Conservation (phyloP, 2,113 vertebrate genomes). For the Tenebrosternarchus preto region DNA sequence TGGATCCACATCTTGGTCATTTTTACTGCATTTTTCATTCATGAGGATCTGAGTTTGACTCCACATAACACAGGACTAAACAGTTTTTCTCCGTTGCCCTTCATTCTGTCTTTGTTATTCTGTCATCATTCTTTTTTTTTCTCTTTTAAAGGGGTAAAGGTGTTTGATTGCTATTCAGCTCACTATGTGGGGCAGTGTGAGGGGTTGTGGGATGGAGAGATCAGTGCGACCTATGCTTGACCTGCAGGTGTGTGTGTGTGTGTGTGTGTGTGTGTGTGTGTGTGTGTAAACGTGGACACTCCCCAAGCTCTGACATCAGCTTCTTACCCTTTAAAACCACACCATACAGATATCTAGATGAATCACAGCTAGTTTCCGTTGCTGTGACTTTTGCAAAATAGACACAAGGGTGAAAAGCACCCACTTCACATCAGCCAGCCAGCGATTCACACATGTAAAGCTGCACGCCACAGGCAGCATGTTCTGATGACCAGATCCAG, state of each 20-base stretch:
- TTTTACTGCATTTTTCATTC: neutral
- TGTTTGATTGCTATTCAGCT: constrained; percentile 33
- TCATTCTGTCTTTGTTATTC: constrained; percentile 1
- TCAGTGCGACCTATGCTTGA: constrained; percentile 5
- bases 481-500: constrained; percentile 26
- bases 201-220: no score
- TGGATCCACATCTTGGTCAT: neutral
- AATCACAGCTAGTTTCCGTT: neutral
- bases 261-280: no score
- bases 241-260: constrained; percentile 7
- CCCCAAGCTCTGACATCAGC: constrained; percentile 25
- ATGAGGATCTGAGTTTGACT: neutral
- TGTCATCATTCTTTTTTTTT: constrained; percentile 22
- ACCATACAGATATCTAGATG: neutral
- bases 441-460: neutral
- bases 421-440: neutral
- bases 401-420: neutral
- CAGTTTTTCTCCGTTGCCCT: neutral
- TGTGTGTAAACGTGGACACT: neutral
- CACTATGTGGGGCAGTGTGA: neutral
- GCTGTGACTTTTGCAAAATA: constrained; percentile 9
- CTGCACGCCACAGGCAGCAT: neutral
- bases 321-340: constrained; percentile 1
- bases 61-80: neutral
- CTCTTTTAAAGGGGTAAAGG: neutral